These are phyloP conservation scores for Phylloscopus collybita DNA, from an alignment of 2,797 vertebrate genomes.

Conservation along the genomic window DNA sequence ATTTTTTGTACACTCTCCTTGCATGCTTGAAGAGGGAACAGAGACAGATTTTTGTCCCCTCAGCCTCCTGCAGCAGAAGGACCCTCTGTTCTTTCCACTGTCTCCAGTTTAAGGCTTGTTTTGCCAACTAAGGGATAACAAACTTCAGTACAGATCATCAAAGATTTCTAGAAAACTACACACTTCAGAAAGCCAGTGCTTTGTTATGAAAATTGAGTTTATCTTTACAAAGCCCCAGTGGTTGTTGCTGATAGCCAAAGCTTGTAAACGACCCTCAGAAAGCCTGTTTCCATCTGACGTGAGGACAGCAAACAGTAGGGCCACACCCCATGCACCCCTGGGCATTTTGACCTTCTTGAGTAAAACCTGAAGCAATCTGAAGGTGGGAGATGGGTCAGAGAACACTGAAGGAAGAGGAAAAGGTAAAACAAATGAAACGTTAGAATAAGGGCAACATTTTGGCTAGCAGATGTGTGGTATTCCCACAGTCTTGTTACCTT, in stretches of 20 bases:
- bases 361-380: not conserved
- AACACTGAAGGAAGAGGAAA: not conserved
- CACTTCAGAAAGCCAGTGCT: not conserved
- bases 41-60: not conserved
- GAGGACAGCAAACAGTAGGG: not conserved
- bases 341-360: not conserved
- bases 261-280: not conserved
- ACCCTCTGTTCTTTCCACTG: not conserved
- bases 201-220: not conserved
- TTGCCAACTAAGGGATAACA: not conserved
- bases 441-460: not conserved
- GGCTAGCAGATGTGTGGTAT: not conserved
- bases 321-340: not conserved
- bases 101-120: not conserved
- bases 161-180: not conserved
- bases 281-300: not conserved
- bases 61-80: not conserved
- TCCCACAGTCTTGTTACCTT: not conserved
- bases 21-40: not conserved
- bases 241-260: not conserved
- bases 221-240: not conserved
- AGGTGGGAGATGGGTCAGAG: not conserved
- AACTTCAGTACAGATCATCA: not conserved
- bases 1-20: not conserved
- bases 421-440: not conserved